A percentile compares a stretch with the other conserved stretches of the same genome.
phyloP scores from a whole-genome alignment of 30 jellyfish, hydroid and myxozoan genomes.

The Haliclystus octoradiatus region DNA sequence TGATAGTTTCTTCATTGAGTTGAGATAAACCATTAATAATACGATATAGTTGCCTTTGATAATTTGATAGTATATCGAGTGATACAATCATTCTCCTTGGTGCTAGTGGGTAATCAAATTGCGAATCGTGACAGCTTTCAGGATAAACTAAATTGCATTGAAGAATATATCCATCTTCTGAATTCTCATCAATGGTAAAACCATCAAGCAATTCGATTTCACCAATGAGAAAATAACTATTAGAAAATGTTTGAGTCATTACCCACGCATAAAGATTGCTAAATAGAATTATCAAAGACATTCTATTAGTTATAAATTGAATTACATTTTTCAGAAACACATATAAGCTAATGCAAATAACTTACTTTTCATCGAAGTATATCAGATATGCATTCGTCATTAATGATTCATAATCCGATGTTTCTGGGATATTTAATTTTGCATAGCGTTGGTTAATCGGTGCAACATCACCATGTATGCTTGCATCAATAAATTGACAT shows the following conservation, averaged over 20 bases:
- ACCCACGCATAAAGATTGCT: constrained; percentile 76
- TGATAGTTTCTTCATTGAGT: constrained; percentile 6
- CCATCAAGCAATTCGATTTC: too few species aligned
- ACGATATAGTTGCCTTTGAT: background rate
- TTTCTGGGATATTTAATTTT: constrained; percentile 11
- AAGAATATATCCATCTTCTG: constrained; percentile 24
- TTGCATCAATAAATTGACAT: constrained; percentile 16
- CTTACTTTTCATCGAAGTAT: constrained; percentile 76
- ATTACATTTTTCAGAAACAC: too few species aligned
- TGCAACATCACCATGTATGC: constrained; percentile 31
- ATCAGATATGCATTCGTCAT: constrained; percentile 11
- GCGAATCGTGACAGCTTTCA: constrained; percentile 28
- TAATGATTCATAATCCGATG: background rate
- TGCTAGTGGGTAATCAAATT: constrained; percentile 53
- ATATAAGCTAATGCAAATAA: too few species aligned
- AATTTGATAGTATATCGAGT: constrained; percentile 17
- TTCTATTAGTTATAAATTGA: too few species aligned
- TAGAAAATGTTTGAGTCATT: too few species aligned
- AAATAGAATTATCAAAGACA: too few species aligned
- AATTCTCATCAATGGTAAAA: background rate
- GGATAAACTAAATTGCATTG: constrained; percentile 55
- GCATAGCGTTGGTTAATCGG: constrained; percentile 18
- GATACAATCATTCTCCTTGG: constrained; percentile 23
- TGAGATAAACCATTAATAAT: too few species aligned
- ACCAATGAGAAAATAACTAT: too few species aligned